Evolutionary conservation across 2,113 vertebrate genomes (phyloP).

Genomic region (Oryzias curvinotus): DNA sequence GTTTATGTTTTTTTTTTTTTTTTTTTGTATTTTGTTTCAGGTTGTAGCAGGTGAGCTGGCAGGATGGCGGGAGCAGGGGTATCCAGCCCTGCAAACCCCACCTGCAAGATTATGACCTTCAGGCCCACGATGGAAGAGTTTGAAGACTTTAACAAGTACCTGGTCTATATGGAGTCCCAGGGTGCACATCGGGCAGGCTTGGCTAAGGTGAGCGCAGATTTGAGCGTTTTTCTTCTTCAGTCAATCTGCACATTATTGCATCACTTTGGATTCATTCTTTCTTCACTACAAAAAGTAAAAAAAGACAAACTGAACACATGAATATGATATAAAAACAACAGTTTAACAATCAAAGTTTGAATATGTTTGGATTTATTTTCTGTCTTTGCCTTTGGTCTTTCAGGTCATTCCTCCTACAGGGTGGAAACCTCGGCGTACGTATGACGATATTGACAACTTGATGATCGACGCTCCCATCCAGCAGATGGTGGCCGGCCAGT

Average conservation of each 20-base stretch:
- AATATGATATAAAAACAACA: no score
- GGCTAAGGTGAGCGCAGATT: constrained; percentile 83
- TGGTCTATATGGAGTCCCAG: constrained; percentile 93
- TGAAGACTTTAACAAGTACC: constrained; percentile 90
- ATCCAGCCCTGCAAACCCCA: constrained; percentile 83
- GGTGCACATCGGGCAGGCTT: constrained; percentile 94
- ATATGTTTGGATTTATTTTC: no score
- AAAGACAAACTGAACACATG: no score
- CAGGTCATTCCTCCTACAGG: constrained; percentile 94
- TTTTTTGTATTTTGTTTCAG: constrained; percentile 5
- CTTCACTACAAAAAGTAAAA: no score
- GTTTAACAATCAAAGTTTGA: no score
- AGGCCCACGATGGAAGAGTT: constrained; percentile 93
- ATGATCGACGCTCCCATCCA: constrained; percentile 95
- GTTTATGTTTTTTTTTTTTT: neutral
- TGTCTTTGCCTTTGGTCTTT: neutral
- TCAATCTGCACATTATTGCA: no score
- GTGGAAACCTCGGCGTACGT: constrained; percentile 90
- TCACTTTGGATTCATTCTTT: no score
- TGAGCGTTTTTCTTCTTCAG: neutral
- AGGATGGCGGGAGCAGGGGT: constrained; percentile 83
- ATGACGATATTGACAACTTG: constrained; percentile 94
- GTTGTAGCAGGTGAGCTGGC: constrained; percentile 49
- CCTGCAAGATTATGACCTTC: constrained; percentile 98
- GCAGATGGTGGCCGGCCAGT: constrained; percentile 96